Percentiles rank a stretch among this genome's conserved stretches.
These are phyloP conservation scores for Salvelinus namaycush DNA, from an alignment of 2,113 vertebrate species.

Conservation along the genomic window DNA sequence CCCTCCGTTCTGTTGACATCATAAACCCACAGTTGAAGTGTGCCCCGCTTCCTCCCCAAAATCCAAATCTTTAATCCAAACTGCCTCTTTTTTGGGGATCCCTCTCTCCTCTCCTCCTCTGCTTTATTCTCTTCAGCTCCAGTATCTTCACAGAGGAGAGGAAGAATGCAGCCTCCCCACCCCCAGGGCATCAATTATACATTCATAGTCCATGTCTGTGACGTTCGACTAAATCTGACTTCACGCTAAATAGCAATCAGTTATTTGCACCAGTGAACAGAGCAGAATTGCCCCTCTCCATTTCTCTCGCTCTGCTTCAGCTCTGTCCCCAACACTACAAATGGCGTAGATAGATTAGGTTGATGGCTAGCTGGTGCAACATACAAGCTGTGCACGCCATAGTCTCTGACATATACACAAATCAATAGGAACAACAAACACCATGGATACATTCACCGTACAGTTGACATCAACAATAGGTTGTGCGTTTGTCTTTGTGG, in stretches of 20 bases:
- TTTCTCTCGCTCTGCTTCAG: not conserved
- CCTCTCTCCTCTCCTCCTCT: constrained; percentile 11
- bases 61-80: constrained; percentile 6
- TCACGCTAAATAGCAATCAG: constrained; percentile 32
- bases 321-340: not conserved
- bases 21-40: not conserved
- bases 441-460: not conserved
- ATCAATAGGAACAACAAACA: not conserved
- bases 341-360: not conserved
- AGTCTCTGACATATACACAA: not conserved
- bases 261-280: constrained; percentile 25
- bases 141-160: constrained; percentile 7
- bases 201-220: constrained; percentile 25
- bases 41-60: constrained; percentile 11
- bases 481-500: not conserved
- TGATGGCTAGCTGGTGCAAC: not conserved
- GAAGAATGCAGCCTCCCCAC: constrained; percentile 22
- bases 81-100: constrained; percentile 12
- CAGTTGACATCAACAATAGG: not conserved
- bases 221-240: constrained; percentile 21
- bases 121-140: constrained; percentile 7
- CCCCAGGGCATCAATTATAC: constrained; percentile 34
- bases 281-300: not conserved
- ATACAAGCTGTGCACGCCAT: not conserved
- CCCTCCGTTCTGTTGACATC: not conserved